Conservation (phyloP, 2,888 invertebrate species). For the Drosophila borealis region DNA sequence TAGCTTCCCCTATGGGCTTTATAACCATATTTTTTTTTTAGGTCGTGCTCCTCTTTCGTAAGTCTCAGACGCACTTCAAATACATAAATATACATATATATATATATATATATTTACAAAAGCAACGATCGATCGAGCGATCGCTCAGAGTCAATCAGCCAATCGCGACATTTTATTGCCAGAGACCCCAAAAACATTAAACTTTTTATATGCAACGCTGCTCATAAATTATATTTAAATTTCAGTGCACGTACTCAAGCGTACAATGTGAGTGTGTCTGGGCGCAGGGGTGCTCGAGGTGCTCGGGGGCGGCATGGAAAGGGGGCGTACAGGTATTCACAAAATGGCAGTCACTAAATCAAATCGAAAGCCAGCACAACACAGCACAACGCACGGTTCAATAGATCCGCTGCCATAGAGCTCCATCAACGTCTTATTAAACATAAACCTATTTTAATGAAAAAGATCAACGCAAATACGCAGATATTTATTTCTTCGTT, state of each 20-base stretch:
- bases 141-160: constrained; percentile 64
- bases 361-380: constrained; percentile 34
- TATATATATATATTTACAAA: constrained; percentile 31
- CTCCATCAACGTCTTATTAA: constrained; percentile 68
- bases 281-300: background rate
- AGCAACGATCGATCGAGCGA: constrained; percentile 20
- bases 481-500: constrained; percentile 36
- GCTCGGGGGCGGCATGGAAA: background rate
- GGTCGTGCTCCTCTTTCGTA: constrained; percentile 65
- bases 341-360: constrained; percentile 80
- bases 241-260: constrained; percentile 74
- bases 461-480: constrained; percentile 59
- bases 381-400: constrained; percentile 40
- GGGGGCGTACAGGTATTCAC: constrained; percentile 37
- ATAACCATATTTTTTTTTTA: constrained; percentile 44
- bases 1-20: constrained; percentile 16
- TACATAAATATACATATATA: constrained; percentile 31
- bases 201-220: constrained; percentile 59
- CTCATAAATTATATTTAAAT: constrained; percentile 78
- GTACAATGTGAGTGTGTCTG: constrained; percentile 56
- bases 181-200: constrained; percentile 27
- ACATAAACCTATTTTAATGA: constrained; percentile 72
- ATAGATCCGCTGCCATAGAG: constrained; percentile 40
- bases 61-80: constrained; percentile 22
- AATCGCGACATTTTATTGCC: constrained; percentile 78